These are phyloP conservation scores for Elanus axillaris DNA, from an alignment of 2,113 vertebrate species.

Conservation along the genomic window DNA sequence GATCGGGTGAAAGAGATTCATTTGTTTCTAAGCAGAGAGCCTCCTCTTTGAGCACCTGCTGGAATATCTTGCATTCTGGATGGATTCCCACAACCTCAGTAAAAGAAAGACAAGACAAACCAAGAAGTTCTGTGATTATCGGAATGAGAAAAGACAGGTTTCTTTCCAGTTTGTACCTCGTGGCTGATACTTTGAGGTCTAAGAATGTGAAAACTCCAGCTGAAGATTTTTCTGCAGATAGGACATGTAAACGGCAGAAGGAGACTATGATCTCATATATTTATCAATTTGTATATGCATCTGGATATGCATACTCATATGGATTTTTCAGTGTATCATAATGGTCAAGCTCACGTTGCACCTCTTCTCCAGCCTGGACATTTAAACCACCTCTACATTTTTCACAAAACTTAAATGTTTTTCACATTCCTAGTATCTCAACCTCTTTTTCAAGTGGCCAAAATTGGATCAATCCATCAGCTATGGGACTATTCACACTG, in stretches of 20 bases:
- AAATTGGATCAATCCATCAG: background rate
- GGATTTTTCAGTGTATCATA: background rate
- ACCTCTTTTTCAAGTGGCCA: background rate
- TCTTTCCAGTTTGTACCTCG: background rate
- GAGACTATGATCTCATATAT: accelerated
- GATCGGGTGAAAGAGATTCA: background rate
- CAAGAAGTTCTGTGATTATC: background rate
- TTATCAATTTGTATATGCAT: accelerated
- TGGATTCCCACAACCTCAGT: constrained; percentile 42
- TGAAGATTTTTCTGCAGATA: background rate
- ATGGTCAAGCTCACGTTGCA: background rate
- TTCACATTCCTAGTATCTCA: background rate
- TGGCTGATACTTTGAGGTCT: background rate
- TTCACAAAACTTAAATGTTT: background rate
- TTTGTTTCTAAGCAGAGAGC: constrained; percentile 36
- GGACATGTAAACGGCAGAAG: background rate
- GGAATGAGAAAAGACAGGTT: background rate
- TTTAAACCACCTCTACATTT: background rate
- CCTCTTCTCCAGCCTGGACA: background rate
- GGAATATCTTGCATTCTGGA: constrained; percentile 64
- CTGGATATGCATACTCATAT: accelerated
- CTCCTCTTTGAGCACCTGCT: constrained; percentile 53
- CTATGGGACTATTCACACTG: background rate
- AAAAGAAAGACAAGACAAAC: background rate
- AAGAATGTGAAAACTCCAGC: background rate